Conservation (phyloP, 2,797 vertebrate species). For the Ficedula albicollis region DNA sequence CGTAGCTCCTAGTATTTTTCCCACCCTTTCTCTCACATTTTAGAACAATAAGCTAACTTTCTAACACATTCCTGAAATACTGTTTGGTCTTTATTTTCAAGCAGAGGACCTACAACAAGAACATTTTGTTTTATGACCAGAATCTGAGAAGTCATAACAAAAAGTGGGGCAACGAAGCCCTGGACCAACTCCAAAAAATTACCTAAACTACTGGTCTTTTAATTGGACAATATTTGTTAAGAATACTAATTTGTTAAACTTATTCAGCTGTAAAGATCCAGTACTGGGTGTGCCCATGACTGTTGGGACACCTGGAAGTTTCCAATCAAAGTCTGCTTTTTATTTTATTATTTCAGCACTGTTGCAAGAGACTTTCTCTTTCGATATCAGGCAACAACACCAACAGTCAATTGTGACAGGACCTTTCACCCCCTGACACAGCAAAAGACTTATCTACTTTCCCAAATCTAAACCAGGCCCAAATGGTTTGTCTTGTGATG, state of each 20-base stretch:
- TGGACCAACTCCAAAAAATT: background rate
- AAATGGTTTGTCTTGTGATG: background rate
- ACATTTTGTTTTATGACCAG: background rate
- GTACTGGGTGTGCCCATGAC: no score
- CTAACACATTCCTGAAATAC: background rate
- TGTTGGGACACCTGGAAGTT: background rate
- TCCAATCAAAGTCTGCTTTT: background rate
- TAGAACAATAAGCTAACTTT: background rate
- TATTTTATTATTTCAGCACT: background rate
- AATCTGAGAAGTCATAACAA: background rate
- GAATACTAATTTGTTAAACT: background rate
- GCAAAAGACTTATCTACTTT: background rate
- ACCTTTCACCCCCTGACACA: background rate
- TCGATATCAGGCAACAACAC: fast-evolving
- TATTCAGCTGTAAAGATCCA: fast-evolving
- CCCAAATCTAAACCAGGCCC: background rate
- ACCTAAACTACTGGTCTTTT: background rate
- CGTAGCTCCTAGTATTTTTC: background rate
- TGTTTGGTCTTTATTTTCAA: background rate
- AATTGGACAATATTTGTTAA: background rate
- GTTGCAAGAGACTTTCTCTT: background rate
- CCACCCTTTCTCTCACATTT: background rate
- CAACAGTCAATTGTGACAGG: background rate
- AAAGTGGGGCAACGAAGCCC: background rate
- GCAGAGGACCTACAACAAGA: background rate